Evolutionary conservation across 2,888 invertebrate genomes (phyloP), one percentile per base, ranked within the genome.

Genomic region (Pteria penguin): DNA sequence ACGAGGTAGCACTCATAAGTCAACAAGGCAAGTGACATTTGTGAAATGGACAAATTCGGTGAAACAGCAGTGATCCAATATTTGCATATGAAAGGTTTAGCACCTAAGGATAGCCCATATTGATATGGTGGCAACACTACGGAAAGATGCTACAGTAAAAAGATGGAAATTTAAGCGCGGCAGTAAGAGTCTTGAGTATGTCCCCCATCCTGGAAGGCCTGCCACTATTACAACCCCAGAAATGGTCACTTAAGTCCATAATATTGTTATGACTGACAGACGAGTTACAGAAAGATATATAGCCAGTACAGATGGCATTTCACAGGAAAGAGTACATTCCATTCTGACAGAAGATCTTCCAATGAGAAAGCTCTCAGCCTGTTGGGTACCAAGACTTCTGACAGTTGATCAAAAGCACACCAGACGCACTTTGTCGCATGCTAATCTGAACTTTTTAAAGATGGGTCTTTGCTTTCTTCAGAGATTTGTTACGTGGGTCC

Each of bases 301-400:
- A 60, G 33, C 24, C 45, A 62, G 29, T 61, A 52, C 4, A 33
- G 54, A 52, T 71, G 70, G 61, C 2, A 61, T 61, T 71, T 61
- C 61, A 36, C 70, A 71, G 70, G 61, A 61, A 71, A 71, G n/a
- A 71, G 18, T 61, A 5, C 70, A 71, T 60, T 71, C 61, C 52
- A 61, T 71, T 61, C 62, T 71, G 24, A 71, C 70, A 11, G 70
- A 71, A 45, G 70, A 71, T 61, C 31, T 74, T 58, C 32, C 2
- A 36, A 68, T 32, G 65, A 55, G 61, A 63, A 72, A 63, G 57
- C 57, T 72, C 29, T 72, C 72, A 14, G 65, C 57, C 57, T 52
- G 62, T n/a, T 71, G 27, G 71, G 52, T 55, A 57, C 72, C 57
- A 54, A 31, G 55, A 65, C 72, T 54, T 70, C 61, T 65, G 65